Evolutionary conservation across 2,888 invertebrate genomes (phyloP).

Genomic region (Hipparchia semele): DNA sequence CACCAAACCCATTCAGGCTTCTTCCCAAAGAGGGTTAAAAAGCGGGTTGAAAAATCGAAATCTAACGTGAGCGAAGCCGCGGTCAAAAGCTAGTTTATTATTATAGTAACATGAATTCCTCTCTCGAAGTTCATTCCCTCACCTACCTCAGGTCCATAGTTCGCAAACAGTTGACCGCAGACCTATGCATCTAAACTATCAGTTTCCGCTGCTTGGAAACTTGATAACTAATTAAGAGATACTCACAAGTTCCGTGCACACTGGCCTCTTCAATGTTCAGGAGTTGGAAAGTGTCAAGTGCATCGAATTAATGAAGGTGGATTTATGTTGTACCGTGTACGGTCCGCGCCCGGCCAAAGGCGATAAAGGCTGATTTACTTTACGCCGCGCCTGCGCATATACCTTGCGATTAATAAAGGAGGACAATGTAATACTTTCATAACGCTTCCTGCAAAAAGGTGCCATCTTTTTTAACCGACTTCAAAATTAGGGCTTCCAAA

Average conservation of each 20-base stretch:
- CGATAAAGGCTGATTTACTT: too few relatives aligned
- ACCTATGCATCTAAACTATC: slow-evolving; percentile 37
- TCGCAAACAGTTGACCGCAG: slow-evolving; percentile 27
- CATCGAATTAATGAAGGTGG: slow-evolving; percentile 24
- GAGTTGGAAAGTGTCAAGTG: slow-evolving; percentile 35
- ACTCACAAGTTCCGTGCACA: slow-evolving; percentile 46
- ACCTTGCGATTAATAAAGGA: too few relatives aligned
- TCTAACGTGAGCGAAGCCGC: not conserved
- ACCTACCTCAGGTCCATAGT: not conserved
- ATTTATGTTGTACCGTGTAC: not conserved
- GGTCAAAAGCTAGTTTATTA: not conserved
- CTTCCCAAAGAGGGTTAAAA: too few relatives aligned
- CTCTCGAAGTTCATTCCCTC: not conserved
- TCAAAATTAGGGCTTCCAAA: too few relatives aligned
- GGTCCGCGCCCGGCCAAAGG: not conserved
- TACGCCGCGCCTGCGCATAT: too few relatives aligned
- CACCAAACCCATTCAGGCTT: too few relatives aligned
- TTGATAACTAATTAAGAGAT: slow-evolving; percentile 48
- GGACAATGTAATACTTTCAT: too few relatives aligned
- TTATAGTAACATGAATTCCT: not conserved
- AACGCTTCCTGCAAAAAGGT: too few relatives aligned
- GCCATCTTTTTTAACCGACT: too few relatives aligned
- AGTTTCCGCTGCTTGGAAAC: slow-evolving; percentile 41
- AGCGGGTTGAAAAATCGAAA: too few relatives aligned
- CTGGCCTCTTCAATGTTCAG: slow-evolving; percentile 30